Conservation (phyloP, 1,140 invertebrate species). For the Heliconius nattereri region DNA sequence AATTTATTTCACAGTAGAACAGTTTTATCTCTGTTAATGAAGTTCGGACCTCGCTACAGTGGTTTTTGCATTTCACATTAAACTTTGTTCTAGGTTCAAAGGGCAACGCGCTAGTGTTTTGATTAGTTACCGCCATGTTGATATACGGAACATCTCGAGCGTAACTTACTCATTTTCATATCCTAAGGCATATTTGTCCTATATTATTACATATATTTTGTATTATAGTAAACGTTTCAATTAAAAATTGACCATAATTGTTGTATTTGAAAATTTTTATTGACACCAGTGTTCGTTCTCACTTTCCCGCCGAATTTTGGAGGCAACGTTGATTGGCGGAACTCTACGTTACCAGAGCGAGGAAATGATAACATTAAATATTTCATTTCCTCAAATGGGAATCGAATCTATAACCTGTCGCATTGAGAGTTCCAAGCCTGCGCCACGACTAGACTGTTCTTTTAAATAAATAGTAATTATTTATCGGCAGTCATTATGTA, state of each 20-base stretch:
- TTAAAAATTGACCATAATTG: not conserved
- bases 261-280: not conserved
- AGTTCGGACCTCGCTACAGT: not conserved
- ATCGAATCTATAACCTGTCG: no score
- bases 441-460: no score
- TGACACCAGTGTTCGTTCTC: no score
- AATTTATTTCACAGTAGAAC: not conserved
- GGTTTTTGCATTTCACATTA: constrained; percentile 25
- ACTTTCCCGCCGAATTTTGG: no score
- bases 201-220: no score
- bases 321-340: no score
- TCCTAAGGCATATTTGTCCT: not conserved
- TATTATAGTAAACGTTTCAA: not conserved
- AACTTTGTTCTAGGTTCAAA: constrained; percentile 28
- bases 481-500: no score
- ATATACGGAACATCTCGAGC: constrained; percentile 4
- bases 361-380: no score
- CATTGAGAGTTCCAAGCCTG: no score
- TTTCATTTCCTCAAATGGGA: no score
- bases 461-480: no score
- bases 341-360: no score
- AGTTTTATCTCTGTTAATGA: not conserved
- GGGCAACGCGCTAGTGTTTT: constrained; percentile 5
- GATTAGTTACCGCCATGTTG: constrained; percentile 22
- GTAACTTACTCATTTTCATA: not conserved